These are phyloP conservation scores for Silurus meridionalis DNA, from an alignment of 2,113 vertebrate genomes.

Conservation along the genomic window DNA sequence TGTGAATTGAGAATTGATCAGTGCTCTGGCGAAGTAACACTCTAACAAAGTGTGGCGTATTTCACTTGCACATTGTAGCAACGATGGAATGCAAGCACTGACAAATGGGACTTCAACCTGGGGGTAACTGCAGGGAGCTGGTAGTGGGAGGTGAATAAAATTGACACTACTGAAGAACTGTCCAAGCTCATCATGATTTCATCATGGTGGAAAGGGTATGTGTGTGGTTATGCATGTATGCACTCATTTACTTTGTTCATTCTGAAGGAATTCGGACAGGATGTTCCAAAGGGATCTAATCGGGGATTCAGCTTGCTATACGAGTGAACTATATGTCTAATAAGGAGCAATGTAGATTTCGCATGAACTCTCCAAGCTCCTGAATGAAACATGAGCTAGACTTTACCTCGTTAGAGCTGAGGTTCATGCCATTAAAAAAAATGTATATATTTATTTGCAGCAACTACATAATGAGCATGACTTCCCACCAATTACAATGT, in stretches of 20 bases:
- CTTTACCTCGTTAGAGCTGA: conserved; percentile 4
- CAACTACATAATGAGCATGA: background rate
- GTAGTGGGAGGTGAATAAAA: background rate
- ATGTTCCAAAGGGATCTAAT: background rate
- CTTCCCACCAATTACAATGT: background rate
- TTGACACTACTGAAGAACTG: background rate
- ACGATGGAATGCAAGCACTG: background rate
- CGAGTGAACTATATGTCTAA: background rate
- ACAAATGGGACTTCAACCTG: background rate
- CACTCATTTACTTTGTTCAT: background rate
- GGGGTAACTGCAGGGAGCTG: background rate
- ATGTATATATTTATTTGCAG: background rate
- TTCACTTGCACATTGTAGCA: background rate
- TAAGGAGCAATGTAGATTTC: background rate
- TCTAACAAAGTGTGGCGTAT: background rate
- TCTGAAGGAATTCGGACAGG: background rate
- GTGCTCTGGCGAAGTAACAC: background rate
- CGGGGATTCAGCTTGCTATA: background rate
- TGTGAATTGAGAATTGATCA: background rate
- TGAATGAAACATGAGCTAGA: conserved; percentile 13
- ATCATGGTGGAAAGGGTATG: background rate
- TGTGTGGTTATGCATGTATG: background rate
- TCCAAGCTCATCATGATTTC: background rate
- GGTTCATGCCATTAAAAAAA: background rate
- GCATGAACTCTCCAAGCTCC: conserved; percentile 3